Conservation (phyloP, 2,113 vertebrate genomes). For the Anser brachyrhynchus region DNA sequence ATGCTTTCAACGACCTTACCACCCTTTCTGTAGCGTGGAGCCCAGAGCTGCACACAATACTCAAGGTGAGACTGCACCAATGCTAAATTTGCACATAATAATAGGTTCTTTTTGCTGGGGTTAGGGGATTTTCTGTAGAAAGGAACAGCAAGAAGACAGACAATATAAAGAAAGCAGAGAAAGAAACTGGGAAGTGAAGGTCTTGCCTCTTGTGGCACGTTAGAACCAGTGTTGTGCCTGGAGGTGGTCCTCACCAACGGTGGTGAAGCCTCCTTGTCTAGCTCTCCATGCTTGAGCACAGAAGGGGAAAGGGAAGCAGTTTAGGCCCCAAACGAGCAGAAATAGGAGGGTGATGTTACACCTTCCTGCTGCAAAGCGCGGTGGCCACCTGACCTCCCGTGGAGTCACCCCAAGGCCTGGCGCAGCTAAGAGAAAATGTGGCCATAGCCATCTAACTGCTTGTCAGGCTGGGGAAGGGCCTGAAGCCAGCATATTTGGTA, state of each 20-base stretch:
- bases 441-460: background rate
- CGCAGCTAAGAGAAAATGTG: background rate
- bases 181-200: background rate
- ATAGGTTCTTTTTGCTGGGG: background rate
- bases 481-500: background rate
- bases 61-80: too few relatives aligned
- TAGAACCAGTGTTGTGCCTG: background rate
- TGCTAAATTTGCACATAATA: background rate
- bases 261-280: background rate
- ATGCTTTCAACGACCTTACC: too few relatives aligned
- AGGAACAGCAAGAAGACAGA: background rate
- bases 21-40: too few relatives aligned
- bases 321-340: background rate
- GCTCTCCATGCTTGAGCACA: rapidly evolving
- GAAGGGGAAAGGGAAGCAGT: background rate
- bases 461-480: background rate
- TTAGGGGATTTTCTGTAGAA: background rate
- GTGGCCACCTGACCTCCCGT: background rate
- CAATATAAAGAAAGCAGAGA: background rate
- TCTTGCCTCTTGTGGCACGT: background rate
- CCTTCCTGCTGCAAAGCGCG: background rate
- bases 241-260: background rate
- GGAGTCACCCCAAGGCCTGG: background rate
- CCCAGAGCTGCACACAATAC: too few relatives aligned
- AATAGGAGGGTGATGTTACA: background rate